Conservation (phyloP, 1,140 invertebrate genomes). For the Monochamus saltuarius region DNA sequence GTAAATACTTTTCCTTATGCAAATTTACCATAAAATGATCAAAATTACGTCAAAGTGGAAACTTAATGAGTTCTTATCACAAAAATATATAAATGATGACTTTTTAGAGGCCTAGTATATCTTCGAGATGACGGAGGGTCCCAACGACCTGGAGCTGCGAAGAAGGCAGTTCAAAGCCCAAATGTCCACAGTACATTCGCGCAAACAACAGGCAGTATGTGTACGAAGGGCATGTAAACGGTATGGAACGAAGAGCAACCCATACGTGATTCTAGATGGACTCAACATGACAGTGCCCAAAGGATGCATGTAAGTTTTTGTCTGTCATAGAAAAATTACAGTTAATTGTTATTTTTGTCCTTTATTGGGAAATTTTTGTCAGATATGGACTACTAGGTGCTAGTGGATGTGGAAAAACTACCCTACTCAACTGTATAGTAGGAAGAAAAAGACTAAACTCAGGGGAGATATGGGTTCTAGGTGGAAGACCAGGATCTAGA, state of each 20-base stretch:
- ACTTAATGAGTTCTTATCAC: no score
- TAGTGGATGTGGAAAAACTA: slow-evolving; percentile 84
- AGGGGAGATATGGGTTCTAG: slow-evolving; percentile 81
- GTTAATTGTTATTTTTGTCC: no score
- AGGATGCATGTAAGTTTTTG: slow-evolving; percentile 81
- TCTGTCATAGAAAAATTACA: no score
- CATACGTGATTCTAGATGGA: slow-evolving; percentile 80
- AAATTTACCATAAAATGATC: no score
- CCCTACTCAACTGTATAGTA: slow-evolving; percentile 80
- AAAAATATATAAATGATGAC: no score
- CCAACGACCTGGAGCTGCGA: slow-evolving; percentile 40
- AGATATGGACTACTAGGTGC: slow-evolving; percentile 78
- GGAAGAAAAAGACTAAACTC: slow-evolving; percentile 73
- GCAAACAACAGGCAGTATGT: slow-evolving; percentile 77
- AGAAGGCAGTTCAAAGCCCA: slow-evolving; percentile 53
- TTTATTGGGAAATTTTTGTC: slow-evolving; percentile 15
- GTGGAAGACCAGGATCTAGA: slow-evolving; percentile 77
- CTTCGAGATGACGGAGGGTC: slow-evolving; percentile 30
- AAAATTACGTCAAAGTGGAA: no score
- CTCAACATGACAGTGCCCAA: slow-evolving; percentile 89
- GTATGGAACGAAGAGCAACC: slow-evolving; percentile 81
- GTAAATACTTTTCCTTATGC: no score
- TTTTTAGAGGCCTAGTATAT: not conserved
- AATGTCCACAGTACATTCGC: slow-evolving; percentile 69
- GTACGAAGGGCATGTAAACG: slow-evolving; percentile 82